Evolutionary conservation across 2,888 invertebrate species (phyloP).

Genomic region (Callimorpha dominula): DNA sequence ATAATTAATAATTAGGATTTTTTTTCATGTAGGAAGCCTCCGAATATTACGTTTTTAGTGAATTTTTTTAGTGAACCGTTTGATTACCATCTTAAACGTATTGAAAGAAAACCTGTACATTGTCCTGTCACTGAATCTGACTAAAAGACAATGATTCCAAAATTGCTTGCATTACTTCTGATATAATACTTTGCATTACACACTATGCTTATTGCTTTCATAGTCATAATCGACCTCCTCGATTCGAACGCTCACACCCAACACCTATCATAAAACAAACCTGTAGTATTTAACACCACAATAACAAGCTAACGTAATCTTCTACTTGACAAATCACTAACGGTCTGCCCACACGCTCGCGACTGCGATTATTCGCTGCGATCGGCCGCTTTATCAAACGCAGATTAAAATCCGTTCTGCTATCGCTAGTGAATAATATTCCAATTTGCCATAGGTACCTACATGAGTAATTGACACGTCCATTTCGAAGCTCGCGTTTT

Average conservation of each 20-base stretch:
- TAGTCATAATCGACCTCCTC: not conserved
- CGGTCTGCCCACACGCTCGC: constrained; percentile 53
- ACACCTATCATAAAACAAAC: constrained; percentile 11
- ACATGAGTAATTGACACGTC: constrained; percentile 54
- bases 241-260: not conserved
- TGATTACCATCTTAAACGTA: too few species aligned
- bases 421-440: constrained; percentile 52
- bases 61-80: too few species aligned
- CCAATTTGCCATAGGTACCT: constrained; percentile 53
- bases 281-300: constrained; percentile 14
- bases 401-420: constrained; percentile 62
- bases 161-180: not conserved
- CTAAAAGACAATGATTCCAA: not conserved
- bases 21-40: too few species aligned
- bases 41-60: too few species aligned
- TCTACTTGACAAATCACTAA: constrained; percentile 45
- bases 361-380: constrained; percentile 61
- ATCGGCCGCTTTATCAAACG: constrained; percentile 64
- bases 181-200: not conserved
- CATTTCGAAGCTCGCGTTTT: constrained; percentile 27
- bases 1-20: too few species aligned
- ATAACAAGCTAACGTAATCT: constrained; percentile 29
- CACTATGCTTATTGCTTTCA: not conserved
- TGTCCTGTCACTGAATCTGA: too few species aligned
- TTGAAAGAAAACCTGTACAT: too few species aligned